phyloP scores from a whole-genome alignment of 2,113 vertebrate species.

The Alligator mississippiensis region DNA sequence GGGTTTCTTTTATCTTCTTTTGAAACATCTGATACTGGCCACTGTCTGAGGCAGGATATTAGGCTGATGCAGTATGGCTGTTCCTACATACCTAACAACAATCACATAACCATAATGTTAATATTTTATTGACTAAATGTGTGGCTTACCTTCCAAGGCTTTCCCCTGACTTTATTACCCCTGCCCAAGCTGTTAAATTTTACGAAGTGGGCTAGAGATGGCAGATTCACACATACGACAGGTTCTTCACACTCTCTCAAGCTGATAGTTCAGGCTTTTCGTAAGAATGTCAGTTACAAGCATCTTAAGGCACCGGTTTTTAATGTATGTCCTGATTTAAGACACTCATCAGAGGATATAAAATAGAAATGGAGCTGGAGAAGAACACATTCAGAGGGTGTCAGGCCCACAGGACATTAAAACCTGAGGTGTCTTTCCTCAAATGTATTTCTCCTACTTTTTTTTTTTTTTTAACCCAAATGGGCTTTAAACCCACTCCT shows the following conservation, averaged over 20 bases:
- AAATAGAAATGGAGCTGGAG: background rate
- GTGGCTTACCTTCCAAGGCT: conserved; percentile 17
- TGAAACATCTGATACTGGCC: background rate
- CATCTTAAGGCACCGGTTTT: conserved; percentile 25
- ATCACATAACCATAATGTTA: background rate
- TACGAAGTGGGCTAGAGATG: conserved; percentile 29
- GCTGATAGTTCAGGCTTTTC: conserved; percentile 33
- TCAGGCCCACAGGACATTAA: background rate
- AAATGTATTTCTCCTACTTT: background rate
- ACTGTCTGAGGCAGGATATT: conserved; percentile 4
- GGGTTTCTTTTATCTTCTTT: background rate
- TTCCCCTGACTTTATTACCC: conserved; percentile 16
- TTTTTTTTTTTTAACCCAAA: background rate
- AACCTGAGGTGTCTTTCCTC: background rate
- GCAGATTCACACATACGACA: background rate
- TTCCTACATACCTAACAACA: background rate
- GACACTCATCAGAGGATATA: background rate
- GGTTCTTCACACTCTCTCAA: conserved; percentile 21
- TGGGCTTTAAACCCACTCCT: background rate
- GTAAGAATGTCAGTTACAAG: background rate
- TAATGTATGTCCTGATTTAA: conserved; percentile 24
- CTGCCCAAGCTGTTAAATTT: background rate
- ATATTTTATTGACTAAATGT: background rate
- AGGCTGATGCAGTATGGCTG: background rate
- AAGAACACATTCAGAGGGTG: background rate